These are phyloP conservation scores for Neosilurus mollespiculum DNA, from an alignment of 2,797 vertebrate genomes.

Conservation along the genomic window DNA sequence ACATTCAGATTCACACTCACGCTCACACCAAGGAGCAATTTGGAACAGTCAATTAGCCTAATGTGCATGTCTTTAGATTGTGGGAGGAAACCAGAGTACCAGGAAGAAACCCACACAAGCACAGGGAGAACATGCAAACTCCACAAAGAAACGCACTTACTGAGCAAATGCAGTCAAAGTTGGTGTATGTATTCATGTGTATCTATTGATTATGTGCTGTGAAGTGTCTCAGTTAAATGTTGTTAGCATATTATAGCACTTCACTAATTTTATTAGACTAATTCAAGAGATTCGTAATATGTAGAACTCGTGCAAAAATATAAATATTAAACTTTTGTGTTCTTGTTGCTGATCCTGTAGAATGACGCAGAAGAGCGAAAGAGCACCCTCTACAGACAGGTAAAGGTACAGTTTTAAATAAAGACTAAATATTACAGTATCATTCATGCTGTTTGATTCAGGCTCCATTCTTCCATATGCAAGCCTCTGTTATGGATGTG, in stretches of 20 bases:
- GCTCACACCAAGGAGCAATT: too few species aligned
- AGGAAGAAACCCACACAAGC: too few species aligned
- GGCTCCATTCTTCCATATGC: not conserved
- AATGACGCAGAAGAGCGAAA: not conserved
- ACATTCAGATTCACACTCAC: too few species aligned
- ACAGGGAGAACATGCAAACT: too few species aligned
- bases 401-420: not conserved
- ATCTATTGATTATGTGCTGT: not conserved
- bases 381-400: conserved; percentile 2
- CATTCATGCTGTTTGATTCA: not conserved
- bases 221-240: not conserved
- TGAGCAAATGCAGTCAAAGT: not conserved
- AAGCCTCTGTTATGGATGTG: not conserved
- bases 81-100: too few species aligned
- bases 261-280: not conserved
- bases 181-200: not conserved
- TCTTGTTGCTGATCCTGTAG: not conserved
- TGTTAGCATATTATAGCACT: not conserved
- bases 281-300: not conserved
- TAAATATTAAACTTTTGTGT: not conserved
- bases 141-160: too few species aligned
- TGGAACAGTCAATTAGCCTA: too few species aligned
- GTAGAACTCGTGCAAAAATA: too few species aligned
- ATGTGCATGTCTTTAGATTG: too few species aligned
- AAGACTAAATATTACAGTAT: not conserved